These are phyloP conservation scores for Gila orcuttii DNA, from an alignment of 2,113 vertebrate species.

Conservation along the genomic window DNA sequence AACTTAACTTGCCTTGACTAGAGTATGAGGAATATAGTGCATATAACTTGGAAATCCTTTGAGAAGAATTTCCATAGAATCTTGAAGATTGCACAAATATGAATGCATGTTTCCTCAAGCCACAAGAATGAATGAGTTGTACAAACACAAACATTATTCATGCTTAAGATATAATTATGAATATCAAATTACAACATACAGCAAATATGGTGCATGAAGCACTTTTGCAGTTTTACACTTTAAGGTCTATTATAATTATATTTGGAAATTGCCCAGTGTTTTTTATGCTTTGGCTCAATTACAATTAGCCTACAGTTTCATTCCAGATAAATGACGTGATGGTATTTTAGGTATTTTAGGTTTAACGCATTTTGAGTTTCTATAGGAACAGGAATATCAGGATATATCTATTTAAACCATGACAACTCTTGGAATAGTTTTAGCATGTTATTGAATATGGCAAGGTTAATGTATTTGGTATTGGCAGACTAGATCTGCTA, in stretches of 20 bases:
- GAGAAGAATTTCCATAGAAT: neutral
- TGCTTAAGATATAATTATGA: neutral
- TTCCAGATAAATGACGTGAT: neutral
- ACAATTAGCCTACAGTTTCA: neutral
- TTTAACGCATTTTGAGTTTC: neutral
- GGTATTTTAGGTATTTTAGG: neutral
- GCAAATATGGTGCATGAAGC: conserved; percentile 64
- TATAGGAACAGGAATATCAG: neutral
- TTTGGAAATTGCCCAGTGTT: neutral
- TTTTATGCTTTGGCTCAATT: neutral
- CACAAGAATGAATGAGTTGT: neutral
- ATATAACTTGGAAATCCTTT: neutral
- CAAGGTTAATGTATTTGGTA: too few relatives aligned
- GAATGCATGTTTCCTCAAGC: neutral
- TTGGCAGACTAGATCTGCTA: too few relatives aligned
- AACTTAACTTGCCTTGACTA: neutral
- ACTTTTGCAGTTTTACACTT: conserved; percentile 35
- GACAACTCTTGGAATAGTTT: too few relatives aligned
- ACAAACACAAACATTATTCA: neutral
- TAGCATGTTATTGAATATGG: too few relatives aligned
- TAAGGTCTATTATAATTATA: neutral
- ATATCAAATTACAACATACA: neutral
- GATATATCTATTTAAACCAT: neutral
- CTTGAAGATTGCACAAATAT: neutral
- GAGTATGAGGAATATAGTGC: neutral